Base-by-base conservation (phyloP, 1,140 invertebrate species). In the Adelges cooleyi region DNA sequence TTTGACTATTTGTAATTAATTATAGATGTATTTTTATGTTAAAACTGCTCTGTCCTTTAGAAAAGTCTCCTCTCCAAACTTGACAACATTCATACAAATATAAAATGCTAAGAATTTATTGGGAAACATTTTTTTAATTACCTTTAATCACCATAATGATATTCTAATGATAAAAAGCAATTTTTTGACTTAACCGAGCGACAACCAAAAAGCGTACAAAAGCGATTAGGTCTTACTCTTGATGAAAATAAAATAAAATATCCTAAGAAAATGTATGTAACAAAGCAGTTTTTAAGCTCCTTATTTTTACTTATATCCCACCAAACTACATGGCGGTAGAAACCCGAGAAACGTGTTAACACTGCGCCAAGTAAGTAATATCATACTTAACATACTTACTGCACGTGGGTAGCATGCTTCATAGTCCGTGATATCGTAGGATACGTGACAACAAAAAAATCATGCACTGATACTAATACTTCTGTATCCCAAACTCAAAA, bases 261-360 rank as follows among this genome's bases (percentile, higher is more conserved):
- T 25, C 42, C 25, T 36, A 27, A 40, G 17, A 33, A n/a, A 62
- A 44, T 62, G 15, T 17, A 46, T 62, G 25, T 62, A 29, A 48
- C 27, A 62, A 33, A 62, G 56, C 25, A 46, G 42, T 62, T 62
- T 29, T 48, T 62, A 62, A 62, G 56, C 42, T 42, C 20, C 18
- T 9, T 46, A 18, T 10, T 23, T 59, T 59, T 29, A 23, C 5
- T 33, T 33, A 33, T 33, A 33, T n/a, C n/a, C 29, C 29, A 33
- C 29, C 29, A 11, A 33, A 33, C 29, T 33, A 33, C 11, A 33
- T 59, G n/a, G 2, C 3, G 17, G 17, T 33, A 33, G 17, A 62
- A 62, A 62, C 44, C 46, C 44, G 56, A 62, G 56, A 62, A 62
- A 62, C 56, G 56, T 62, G 56, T 62, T 62, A 62, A 46, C 56